Evolutionary conservation across 1,140 invertebrate species (phyloP).

Genomic region (Galendromus occidentalis): DNA sequence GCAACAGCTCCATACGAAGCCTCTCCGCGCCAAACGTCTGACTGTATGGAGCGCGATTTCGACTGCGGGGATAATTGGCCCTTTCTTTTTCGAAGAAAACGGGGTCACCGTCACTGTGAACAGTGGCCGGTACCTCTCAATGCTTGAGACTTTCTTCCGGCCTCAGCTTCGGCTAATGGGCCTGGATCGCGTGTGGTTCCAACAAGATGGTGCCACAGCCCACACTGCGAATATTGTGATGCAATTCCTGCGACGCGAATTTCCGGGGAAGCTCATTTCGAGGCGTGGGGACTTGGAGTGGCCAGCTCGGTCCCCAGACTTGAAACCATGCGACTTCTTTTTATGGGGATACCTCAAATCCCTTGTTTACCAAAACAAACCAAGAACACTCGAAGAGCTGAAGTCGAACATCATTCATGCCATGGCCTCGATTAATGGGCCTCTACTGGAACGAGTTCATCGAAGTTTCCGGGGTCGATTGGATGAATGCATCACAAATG

Average conservation of each 20-base stretch:
- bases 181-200: neutral
- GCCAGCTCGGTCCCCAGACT: conserved; percentile 21
- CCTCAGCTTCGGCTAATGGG: neutral
- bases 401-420: too few relatives aligned
- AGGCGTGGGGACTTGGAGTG: conserved; percentile 3
- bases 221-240: neutral
- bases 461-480: too few relatives aligned
- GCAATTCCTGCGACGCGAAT: too few relatives aligned
- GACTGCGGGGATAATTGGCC: neutral
- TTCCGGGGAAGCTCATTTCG: too few relatives aligned
- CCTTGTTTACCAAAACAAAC: conserved; percentile 15
- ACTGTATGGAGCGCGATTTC: conserved; percentile 10
- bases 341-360: conserved; percentile 21
- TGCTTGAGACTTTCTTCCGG: neutral
- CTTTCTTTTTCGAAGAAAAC: conserved; percentile 6
- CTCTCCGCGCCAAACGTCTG: neutral
- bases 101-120: neutral
- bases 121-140: neutral
- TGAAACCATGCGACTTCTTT: conserved; percentile 19
- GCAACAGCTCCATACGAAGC: neutral
- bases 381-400: neutral
- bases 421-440: too few relatives aligned
- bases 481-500: too few relatives aligned
- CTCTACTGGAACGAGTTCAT: too few relatives aligned
- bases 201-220: conserved; percentile 10